Percentiles rank a stretch among this genome's conserved stretches.
Evolutionary conservation across 2,797 vertebrate genomes (phyloP).

Genomic region (Cirrhinus mrigala): DNA sequence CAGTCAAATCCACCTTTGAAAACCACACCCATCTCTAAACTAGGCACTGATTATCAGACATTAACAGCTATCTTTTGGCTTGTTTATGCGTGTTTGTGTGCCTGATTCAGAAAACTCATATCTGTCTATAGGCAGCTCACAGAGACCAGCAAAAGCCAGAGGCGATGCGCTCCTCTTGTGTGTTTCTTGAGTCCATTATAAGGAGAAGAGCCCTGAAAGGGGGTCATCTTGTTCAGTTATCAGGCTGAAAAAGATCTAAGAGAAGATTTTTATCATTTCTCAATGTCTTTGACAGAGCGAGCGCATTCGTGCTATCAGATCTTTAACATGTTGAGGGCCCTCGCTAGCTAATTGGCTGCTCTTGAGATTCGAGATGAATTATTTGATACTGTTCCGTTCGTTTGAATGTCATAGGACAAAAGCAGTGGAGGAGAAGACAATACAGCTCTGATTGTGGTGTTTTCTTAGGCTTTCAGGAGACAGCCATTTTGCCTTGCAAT

Average conservation of each 20-base stretch:
- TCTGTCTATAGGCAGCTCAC: conserved; percentile 48
- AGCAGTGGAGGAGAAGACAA: conserved; percentile 19
- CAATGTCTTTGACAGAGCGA: conserved; percentile 24
- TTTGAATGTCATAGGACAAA: conserved; percentile 38
- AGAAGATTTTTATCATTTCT: conserved; percentile 33
- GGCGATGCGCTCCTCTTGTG: conserved; percentile 41
- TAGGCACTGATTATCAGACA: conserved; percentile 21
- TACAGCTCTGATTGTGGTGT: not conserved
- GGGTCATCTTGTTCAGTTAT: conserved; percentile 51
- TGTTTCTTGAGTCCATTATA: conserved; percentile 42
- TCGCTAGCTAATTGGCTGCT: conserved; percentile 39
- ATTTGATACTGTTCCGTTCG: conserved; percentile 28
- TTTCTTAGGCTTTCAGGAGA: not conserved
- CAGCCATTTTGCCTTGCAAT: conserved; percentile 31
- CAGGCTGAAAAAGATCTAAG: conserved; percentile 24
- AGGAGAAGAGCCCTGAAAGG: conserved; percentile 15
- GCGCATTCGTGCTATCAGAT: conserved; percentile 27
- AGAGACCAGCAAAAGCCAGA: conserved; percentile 29
- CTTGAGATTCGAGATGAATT: conserved; percentile 56
- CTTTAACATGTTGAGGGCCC: conserved; percentile 32
- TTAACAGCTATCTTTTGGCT: not conserved
- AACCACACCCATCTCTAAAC: conserved; percentile 25
- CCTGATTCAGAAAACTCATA: conserved; percentile 5
- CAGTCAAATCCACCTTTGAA: conserved; percentile 41
- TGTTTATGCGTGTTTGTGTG: not conserved